Percentiles rank a stretch among this genome's conserved stretches.
Conservation (phyloP, 1,140 invertebrate species). For the Oryctes rhinoceros region DNA sequence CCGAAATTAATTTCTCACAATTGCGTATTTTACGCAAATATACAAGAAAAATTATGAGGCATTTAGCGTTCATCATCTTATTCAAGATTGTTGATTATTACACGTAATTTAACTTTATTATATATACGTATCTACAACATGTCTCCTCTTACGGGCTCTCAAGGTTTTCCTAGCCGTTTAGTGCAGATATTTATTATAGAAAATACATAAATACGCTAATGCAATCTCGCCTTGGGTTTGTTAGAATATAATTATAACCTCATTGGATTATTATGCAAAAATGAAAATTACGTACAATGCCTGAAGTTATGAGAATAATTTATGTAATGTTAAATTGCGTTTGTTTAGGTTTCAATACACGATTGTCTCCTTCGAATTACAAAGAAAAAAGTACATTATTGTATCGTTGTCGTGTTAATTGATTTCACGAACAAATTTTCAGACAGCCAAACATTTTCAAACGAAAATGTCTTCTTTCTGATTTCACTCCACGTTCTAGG, state of each 20-base stretch:
- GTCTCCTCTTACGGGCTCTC: background rate
- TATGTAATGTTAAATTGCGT: conserved; percentile 5
- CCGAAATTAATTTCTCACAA: too few relatives aligned
- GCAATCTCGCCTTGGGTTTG: conserved; percentile 12
- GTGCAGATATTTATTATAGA: background rate
- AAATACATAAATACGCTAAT: conserved; percentile 7
- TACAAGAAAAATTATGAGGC: too few relatives aligned
- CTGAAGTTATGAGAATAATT: background rate
- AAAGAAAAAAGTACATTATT: too few relatives aligned
- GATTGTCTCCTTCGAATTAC: background rate
- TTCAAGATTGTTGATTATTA: background rate
- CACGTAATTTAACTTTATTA: background rate
- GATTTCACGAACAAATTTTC: too few relatives aligned
- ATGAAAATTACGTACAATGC: background rate
- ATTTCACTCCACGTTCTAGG: too few relatives aligned
- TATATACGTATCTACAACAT: background rate
- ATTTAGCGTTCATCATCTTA: background rate
- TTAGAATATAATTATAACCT: conserved; percentile 22
- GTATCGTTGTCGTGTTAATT: too few relatives aligned
- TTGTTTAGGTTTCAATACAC: background rate
- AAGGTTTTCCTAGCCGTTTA: conserved; percentile 7
- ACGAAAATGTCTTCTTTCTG: too few relatives aligned
- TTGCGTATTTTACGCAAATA: too few relatives aligned
- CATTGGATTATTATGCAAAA: conserved; percentile 31
- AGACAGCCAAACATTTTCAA: too few relatives aligned